Evolutionary conservation across 2,797 vertebrate species (phyloP), one percentile per base, ranked within the genome.

Genomic region (Schizothorax lantsangensis): DNA sequence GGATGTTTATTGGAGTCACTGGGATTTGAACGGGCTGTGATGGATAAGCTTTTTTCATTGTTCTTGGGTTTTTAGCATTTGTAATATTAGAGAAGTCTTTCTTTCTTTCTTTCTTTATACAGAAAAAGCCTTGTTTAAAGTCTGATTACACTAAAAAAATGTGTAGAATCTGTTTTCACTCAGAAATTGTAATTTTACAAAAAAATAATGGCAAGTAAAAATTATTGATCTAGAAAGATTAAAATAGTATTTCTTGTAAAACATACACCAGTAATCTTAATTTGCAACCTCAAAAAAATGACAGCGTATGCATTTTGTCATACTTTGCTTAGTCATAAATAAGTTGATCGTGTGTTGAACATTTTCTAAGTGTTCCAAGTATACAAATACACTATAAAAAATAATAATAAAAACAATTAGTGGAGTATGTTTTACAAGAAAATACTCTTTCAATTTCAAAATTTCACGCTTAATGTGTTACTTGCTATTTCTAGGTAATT

Each of bases 1-100:
- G 64, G 79, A 75, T 86, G 84, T 81, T 81, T 86, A 81, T 86
- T 81, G 52, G 79, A 86, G 84, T 75, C 79, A 40, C 52, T 64
- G 54, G 54, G 78, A 86, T 81, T 86, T 86, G 9, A 81, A 40
- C 33, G 40, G 26, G 6, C 57, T 23, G 9, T 64, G 84, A 71
- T 81, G 68, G 81, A 83, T 49, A 74, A 81, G 69, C 84, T 52
- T 75, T 40, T n/a, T 33, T 73, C 33, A 64, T 77, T 75, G 59
- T 40, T 19, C 14, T 26, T 64, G 14, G 12, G 30, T 3, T 49
- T 71, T 59, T 36, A 79, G 38, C 14, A 4, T 36, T 45, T 80
- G 38, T 71, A 45, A 33, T 62, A 47, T 79, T 45, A 47, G 7
- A 62, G 26, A 72, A 23, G 7, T 11, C 33, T 72, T 40, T 54